Conservation (phyloP, 1,140 invertebrate species). For the Diachasma alloeum region DNA sequence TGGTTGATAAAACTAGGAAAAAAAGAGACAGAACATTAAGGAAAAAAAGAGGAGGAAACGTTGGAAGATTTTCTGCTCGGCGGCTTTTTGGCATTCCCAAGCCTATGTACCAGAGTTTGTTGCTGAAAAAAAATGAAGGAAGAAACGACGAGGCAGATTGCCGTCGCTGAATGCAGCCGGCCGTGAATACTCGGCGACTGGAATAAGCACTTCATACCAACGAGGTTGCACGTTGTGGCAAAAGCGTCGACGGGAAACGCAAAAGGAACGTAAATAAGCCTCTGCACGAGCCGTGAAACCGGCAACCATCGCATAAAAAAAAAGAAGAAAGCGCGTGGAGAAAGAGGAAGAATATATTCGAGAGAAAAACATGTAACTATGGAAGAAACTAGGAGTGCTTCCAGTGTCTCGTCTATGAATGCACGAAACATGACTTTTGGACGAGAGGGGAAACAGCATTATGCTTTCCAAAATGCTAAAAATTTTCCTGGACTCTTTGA, state of each 20-base stretch:
- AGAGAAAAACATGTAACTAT: not conserved
- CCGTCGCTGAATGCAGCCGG: constrained; percentile 32
- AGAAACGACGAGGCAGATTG: constrained; percentile 34
- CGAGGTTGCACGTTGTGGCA: constrained; percentile 1
- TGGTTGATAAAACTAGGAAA: not conserved
- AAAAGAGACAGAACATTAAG: not conserved
- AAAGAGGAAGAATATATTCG: not conserved
- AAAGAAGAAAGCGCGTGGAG: not conserved
- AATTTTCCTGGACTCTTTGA: not conserved
- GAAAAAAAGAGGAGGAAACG: constrained; percentile 1
- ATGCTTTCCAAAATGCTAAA: not conserved
- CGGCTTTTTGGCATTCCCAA: constrained; percentile 29
- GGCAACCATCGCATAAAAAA: not conserved
- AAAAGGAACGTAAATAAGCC: constrained; percentile 5
- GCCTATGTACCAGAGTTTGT: constrained; percentile 24
- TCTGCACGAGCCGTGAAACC: not conserved
- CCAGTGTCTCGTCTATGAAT: not conserved
- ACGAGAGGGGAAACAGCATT: not conserved
- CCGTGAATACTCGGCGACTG: constrained; percentile 31
- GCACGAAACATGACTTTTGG: not conserved
- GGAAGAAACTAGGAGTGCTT: not conserved
- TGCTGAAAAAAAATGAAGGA: not conserved
- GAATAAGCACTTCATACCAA: constrained; percentile 23
- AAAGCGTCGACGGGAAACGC: constrained; percentile 1
- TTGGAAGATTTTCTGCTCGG: constrained; percentile 33